Percentiles rank a stretch among this genome's conserved stretches.
These are phyloP conservation scores for Zosterops hypoxanthus DNA, from an alignment of 2,113 vertebrate species.

Conservation along the genomic window DNA sequence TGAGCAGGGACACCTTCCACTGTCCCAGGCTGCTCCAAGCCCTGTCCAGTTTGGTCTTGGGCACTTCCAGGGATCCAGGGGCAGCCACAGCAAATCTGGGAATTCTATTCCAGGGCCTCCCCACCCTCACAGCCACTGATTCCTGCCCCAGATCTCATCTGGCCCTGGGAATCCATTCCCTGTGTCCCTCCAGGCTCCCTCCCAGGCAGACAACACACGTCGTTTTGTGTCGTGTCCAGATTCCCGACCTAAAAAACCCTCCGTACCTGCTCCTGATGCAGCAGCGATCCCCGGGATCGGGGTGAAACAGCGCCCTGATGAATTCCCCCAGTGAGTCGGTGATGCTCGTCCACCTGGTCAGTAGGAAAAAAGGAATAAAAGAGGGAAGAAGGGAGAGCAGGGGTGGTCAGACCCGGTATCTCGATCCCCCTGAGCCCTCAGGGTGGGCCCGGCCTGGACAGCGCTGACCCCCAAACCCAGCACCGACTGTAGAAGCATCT, in stretches of 20 bases:
- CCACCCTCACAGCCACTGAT: fast-evolving
- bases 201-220: no score
- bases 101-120: neutral
- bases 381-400: fast-evolving
- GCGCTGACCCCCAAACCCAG: neutral
- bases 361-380: no score
- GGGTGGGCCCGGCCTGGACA: no score
- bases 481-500: no score
- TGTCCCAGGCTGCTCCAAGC: fast-evolving
- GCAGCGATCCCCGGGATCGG: neutral
- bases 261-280: neutral
- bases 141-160: neutral
- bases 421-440: no score
- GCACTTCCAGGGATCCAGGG: neutral
- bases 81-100: neutral
- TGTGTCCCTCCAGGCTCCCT: no score
- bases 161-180: neutral
- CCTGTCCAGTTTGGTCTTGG: fast-evolving
- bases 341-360: neutral
- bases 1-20: neutral
- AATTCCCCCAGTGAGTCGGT: fast-evolving
- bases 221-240: no score
- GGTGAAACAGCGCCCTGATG: neutral
- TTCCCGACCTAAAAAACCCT: neutral
- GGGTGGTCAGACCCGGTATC: no score